phyloP scores from a whole-genome alignment of 1,140 invertebrate species.

The Calephelis nemesis region DNA sequence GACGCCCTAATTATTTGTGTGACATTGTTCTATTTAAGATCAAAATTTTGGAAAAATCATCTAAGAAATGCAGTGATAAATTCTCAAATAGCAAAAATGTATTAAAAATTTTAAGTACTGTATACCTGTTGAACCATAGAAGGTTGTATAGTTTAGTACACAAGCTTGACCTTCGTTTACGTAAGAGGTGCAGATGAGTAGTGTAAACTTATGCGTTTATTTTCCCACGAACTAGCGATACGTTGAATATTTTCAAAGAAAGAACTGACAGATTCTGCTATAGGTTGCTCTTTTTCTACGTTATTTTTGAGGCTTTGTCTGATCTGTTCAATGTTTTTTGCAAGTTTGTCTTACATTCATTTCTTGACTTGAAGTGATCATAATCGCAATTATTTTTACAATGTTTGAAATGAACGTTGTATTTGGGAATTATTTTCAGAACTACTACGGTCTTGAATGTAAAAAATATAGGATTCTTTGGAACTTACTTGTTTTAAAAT shows the following conservation, averaged over 20 bases:
- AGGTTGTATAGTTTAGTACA: constrained; percentile 16
- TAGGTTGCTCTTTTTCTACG: neutral
- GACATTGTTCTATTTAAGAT: too few species aligned
- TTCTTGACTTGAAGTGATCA: too few species aligned
- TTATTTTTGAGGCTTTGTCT: too few species aligned
- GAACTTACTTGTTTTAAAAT: too few species aligned
- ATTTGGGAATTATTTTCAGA: too few species aligned
- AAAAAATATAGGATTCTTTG: too few species aligned
- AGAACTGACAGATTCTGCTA: neutral
- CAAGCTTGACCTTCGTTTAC: constrained; percentile 49
- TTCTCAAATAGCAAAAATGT: neutral
- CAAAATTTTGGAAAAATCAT: too few species aligned
- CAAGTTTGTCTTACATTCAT: too few species aligned
- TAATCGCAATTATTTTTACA: too few species aligned
- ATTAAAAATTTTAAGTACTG: constrained; percentile 5
- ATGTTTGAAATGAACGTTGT: too few species aligned
- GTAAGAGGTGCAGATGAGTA: constrained; percentile 54
- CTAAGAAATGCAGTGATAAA: neutral
- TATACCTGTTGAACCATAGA: constrained; percentile 3
- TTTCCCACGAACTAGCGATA: constrained; percentile 36
- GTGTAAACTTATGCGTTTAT: constrained; percentile 42
- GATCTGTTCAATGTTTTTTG: neutral
- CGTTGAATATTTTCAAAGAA: constrained; percentile 2
- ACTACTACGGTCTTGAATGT: too few species aligned
- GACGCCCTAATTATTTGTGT: too few species aligned